Evolutionary conservation across 2,797 vertebrate species (phyloP).

Genomic region (Anolis apletophallus): DNA sequence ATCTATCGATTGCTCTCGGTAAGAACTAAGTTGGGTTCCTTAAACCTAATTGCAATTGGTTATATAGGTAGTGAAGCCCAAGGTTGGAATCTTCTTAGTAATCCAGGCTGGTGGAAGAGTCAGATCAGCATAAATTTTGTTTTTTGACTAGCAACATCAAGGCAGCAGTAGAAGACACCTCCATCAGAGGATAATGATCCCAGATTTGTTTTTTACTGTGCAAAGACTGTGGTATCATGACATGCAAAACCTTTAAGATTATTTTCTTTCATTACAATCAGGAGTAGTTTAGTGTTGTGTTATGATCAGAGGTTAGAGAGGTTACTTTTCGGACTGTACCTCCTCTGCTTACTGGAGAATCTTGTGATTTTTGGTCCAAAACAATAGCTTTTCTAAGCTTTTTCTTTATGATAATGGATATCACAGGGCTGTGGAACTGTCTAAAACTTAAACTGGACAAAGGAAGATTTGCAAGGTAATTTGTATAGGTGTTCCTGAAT

Average conservation of each 20-base stretch:
- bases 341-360: too few relatives aligned
- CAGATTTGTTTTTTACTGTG: neutral
- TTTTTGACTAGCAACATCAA: too few relatives aligned
- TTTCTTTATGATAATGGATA: neutral
- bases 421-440: neutral
- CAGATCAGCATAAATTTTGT: too few relatives aligned
- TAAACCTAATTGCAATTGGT: neutral
- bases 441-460: neutral
- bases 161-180: too few relatives aligned
- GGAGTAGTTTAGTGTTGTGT: neutral
- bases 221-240: neutral
- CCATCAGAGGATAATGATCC: too few relatives aligned
- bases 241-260: neutral
- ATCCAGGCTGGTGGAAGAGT: too few relatives aligned
- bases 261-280: neutral
- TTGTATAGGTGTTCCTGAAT: neutral
- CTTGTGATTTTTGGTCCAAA: too few relatives aligned
- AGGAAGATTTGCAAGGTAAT: neutral
- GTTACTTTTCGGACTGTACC: too few relatives aligned
- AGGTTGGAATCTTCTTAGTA: neutral
- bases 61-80: neutral
- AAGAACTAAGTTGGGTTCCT: constrained; percentile 54
- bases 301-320: neutral
- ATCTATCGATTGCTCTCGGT: constrained; percentile 96
- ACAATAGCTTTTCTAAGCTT: too few relatives aligned